Evolutionary conservation across 2,113 vertebrate genomes (phyloP).

Genomic region (human): DNA sequence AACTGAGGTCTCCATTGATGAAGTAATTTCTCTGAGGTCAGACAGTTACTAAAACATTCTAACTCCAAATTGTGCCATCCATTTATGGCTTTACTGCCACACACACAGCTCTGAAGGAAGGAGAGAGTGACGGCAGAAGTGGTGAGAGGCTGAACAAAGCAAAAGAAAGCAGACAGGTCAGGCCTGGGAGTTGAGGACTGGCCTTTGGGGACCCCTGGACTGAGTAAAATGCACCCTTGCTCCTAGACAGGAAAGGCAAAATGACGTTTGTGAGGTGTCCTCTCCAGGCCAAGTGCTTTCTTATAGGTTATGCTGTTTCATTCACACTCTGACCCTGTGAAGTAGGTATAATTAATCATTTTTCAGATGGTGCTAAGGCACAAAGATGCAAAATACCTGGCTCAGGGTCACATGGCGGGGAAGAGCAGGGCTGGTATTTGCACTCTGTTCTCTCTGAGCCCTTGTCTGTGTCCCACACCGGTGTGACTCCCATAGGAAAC

Average conservation of each 20-base stretch:
- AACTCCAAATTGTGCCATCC: neutral
- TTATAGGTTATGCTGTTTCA: neutral
- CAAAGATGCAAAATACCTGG: neutral
- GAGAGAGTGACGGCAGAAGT: neutral
- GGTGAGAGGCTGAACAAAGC: neutral
- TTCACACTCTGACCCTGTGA: neutral
- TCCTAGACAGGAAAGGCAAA: neutral
- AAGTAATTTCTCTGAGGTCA: neutral
- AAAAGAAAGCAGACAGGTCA: neutral
- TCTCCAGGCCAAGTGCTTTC: neutral
- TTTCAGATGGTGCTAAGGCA: neutral
- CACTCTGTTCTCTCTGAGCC: neutral
- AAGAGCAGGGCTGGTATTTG: neutral
- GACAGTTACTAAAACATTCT: neutral
- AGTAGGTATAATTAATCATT: neutral
- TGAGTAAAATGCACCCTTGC: neutral
- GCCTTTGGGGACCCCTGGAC: neutral
- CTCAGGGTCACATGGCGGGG: neutral
- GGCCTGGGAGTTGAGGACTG: neutral
- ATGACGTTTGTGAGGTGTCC: neutral
- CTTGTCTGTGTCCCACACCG: neutral
- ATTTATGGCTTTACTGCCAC: neutral
- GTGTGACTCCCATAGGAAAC: neutral
- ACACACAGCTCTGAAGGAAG: neutral
- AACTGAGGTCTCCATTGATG: neutral